phyloP scores from a whole-genome alignment of 2,888 invertebrate genomes.

The Galerucella nymphaeae region DNA sequence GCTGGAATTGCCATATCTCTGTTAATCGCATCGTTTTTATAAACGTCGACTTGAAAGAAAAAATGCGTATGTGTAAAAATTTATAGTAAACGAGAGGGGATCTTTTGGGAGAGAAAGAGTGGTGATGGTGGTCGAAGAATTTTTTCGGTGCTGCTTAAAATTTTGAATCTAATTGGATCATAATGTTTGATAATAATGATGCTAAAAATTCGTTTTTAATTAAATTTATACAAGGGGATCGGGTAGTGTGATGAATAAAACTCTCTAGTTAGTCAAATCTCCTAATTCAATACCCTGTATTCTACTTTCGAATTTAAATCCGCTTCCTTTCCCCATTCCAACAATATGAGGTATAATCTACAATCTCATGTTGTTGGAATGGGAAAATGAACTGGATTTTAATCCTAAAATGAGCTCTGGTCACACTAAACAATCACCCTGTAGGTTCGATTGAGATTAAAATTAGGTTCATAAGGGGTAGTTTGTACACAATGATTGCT shows the following conservation, averaged over 20 bases:
- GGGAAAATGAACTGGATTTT: too few species aligned
- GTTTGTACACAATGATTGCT: conserved; percentile 4
- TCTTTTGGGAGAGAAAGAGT: not conserved
- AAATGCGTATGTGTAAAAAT: conserved; percentile 28
- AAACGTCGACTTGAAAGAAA: conserved; percentile 34
- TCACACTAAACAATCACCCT: too few species aligned
- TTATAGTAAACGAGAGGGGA: conserved; percentile 11
- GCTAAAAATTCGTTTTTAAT: not conserved
- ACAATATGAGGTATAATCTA: too few species aligned
- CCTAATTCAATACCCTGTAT: too few species aligned
- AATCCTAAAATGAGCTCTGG: too few species aligned
- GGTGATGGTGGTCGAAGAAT: conserved; percentile 1
- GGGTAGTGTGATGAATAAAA: too few species aligned
- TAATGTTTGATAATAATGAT: not conserved
- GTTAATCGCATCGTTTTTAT: conserved; percentile 54
- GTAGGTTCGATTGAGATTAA: not conserved
- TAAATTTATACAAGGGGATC: too few species aligned
- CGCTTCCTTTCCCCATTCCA: too few species aligned
- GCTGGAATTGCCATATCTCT: conserved; percentile 58
- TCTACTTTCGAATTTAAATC: too few species aligned
- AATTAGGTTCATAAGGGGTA: not conserved
- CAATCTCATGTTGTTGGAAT: too few species aligned
- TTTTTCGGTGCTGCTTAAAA: not conserved
- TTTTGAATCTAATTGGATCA: not conserved
- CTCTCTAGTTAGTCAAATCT: too few species aligned